Evolutionary conservation across 2,797 vertebrate genomes (phyloP).

Genomic region (Liparis tanakae): DNA sequence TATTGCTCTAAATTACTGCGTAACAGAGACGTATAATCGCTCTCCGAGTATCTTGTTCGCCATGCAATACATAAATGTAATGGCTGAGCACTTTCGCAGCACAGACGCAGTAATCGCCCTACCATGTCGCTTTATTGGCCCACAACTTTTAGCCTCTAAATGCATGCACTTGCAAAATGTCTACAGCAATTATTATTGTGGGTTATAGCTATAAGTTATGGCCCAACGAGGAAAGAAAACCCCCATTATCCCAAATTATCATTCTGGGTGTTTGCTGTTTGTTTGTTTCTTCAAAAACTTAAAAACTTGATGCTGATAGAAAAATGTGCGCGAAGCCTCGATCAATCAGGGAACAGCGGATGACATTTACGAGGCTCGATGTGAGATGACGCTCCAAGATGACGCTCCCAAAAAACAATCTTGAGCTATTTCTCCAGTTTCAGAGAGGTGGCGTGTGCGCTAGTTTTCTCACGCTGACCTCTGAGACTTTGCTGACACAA

Average conservation of each 20-base stretch:
- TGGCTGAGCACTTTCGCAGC: not conserved
- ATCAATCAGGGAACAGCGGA: slow-evolving; percentile 6
- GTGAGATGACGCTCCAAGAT: slow-evolving; percentile 5
- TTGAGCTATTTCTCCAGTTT: slow-evolving; percentile 46
- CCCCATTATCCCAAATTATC: not conserved
- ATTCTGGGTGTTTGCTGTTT: not conserved
- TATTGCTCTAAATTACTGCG: slow-evolving; percentile 1
- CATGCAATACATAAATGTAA: slow-evolving; percentile 22
- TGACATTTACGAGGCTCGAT: slow-evolving; percentile 32
- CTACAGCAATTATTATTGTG: not conserved
- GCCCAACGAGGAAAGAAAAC: not conserved
- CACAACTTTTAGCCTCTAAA: not conserved
- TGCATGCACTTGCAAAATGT: not conserved
- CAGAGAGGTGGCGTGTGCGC: slow-evolving; percentile 50
- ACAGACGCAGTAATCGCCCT: not conserved
- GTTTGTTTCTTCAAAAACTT: slow-evolving; percentile 1
- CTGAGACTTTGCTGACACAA: slow-evolving; percentile 73
- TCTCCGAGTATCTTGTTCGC: slow-evolving; percentile 1
- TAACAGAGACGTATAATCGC: not conserved
- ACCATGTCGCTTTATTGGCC: not conserved
- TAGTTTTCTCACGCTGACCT: slow-evolving; percentile 70
- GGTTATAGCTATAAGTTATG: not conserved
- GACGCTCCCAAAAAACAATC: slow-evolving; percentile 4
- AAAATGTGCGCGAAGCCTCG: not conserved
- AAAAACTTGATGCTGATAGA: not conserved